Conservation (phyloP, 1,140 invertebrate species). For the Rhyzopertha dominica region DNA sequence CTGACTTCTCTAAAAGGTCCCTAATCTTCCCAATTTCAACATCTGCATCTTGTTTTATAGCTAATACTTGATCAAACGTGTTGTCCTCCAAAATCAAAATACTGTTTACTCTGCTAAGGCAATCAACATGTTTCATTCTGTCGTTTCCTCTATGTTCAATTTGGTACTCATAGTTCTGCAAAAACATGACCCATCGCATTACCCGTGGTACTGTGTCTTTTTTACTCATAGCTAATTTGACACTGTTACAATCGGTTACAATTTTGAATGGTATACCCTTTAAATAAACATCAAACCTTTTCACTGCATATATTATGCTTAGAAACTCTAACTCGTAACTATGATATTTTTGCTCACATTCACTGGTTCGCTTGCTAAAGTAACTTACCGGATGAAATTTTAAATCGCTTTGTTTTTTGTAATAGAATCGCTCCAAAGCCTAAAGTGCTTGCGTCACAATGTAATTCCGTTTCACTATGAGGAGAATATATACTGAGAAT, state of each 20-base stretch:
- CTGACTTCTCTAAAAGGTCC: not conserved
- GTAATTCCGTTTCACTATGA: constrained; percentile 17
- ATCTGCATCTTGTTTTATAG: not conserved
- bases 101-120: constrained; percentile 12
- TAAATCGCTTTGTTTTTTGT: constrained; percentile 7
- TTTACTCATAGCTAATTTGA: no score
- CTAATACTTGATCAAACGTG: not conserved
- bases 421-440: constrained; percentile 17
- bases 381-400: constrained; percentile 16
- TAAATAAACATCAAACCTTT: constrained; percentile 39
- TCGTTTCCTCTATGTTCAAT: constrained; percentile 30
- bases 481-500: constrained; percentile 19
- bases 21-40: constrained; percentile 3
- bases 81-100: not conserved
- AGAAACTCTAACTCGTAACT: constrained; percentile 43
- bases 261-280: constrained; percentile 37
- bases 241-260: constrained; percentile 42
- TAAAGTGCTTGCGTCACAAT: constrained; percentile 18
- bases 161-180: constrained; percentile 39
- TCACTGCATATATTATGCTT: constrained; percentile 35
- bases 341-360: constrained; percentile 33
- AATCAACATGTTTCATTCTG: constrained; percentile 21
- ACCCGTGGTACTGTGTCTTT: constrained; percentile 35
- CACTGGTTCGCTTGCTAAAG: constrained; percentile 12
- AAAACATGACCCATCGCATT: constrained; percentile 36